These are phyloP conservation scores for Dicyrtoma fusca DNA, from an alignment of 2,888 invertebrate species.

Conservation along the genomic window DNA sequence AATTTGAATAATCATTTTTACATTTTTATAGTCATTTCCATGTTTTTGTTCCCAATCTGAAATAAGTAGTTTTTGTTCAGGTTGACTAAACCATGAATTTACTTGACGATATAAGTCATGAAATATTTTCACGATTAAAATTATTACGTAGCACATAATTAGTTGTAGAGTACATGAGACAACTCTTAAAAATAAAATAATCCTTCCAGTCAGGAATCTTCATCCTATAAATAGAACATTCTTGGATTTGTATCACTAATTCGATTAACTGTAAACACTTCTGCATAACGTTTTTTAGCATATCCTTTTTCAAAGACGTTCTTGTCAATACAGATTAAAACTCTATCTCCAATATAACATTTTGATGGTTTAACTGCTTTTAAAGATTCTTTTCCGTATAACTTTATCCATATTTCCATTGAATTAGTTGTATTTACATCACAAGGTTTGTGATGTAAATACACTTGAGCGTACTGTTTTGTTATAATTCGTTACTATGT, in stretches of 20 bases:
- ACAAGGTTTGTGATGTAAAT: constrained; percentile 16
- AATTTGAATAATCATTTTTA: no score
- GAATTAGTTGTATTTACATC: constrained; percentile 34
- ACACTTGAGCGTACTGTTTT: constrained; percentile 28
- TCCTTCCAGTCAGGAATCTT: constrained; percentile 10
- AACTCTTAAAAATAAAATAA: constrained; percentile 36
- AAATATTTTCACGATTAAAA: no score
- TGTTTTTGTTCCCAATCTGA: no score
- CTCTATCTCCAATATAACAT: constrained; percentile 33
- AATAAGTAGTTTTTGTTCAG: no score
- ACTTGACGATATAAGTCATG: no score
- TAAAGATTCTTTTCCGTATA: constrained; percentile 20
- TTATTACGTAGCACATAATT: no score
- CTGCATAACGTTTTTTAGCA: neutral
- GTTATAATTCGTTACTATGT: constrained; percentile 36
- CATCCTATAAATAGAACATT: constrained; percentile 23
- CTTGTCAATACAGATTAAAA: constrained; percentile 17
- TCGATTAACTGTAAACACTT: constrained; percentile 18
- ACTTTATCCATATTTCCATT: constrained; percentile 32
- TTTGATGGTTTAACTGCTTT: constrained; percentile 5
- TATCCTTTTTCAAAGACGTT: constrained; percentile 7
- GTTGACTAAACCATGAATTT: no score
- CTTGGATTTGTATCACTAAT: constrained; percentile 28
- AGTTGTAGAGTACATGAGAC: neutral
- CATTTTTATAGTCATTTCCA: no score